Evolutionary conservation across 2,113 vertebrate genomes (phyloP).

Genomic region (Cichladusa arquata): DNA sequence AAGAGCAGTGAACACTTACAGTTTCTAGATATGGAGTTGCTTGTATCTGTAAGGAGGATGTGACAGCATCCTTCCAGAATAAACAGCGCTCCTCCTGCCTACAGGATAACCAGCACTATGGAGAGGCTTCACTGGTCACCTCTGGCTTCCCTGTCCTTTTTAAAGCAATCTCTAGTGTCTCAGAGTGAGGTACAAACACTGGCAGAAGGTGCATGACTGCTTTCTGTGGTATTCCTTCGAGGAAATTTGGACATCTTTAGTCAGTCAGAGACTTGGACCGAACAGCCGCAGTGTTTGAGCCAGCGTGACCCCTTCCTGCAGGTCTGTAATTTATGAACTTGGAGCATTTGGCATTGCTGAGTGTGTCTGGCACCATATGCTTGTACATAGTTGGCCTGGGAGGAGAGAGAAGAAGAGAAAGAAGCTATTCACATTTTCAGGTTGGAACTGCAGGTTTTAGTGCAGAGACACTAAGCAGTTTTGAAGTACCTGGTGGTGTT

Average conservation of each 20-base stretch:
- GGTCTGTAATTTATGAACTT: background rate
- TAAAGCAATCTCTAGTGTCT: background rate
- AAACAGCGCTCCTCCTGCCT: background rate
- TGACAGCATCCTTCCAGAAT: background rate
- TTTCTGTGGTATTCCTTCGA: background rate
- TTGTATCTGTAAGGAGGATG: background rate
- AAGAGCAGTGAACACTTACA: accelerated
- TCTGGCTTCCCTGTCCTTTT: background rate
- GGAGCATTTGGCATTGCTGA: background rate
- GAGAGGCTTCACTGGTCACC: background rate
- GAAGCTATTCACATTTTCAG: background rate
- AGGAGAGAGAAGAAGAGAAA: background rate
- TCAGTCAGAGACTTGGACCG: background rate
- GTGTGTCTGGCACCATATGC: background rate
- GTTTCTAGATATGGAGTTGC: background rate
- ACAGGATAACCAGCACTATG: accelerated
- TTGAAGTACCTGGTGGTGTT: background rate
- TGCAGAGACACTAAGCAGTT: background rate
- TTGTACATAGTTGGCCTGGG: background rate
- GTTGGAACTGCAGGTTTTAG: background rate
- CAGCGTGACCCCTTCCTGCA: background rate
- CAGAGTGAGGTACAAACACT: background rate
- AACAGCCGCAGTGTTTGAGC: background rate
- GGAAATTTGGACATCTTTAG: background rate
- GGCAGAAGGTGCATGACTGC: background rate